Percentiles rank a stretch among this genome's conserved stretches.
phyloP scores from a whole-genome alignment of 2,797 vertebrate genomes.

The Chaetophractus vellerosus region DNA sequence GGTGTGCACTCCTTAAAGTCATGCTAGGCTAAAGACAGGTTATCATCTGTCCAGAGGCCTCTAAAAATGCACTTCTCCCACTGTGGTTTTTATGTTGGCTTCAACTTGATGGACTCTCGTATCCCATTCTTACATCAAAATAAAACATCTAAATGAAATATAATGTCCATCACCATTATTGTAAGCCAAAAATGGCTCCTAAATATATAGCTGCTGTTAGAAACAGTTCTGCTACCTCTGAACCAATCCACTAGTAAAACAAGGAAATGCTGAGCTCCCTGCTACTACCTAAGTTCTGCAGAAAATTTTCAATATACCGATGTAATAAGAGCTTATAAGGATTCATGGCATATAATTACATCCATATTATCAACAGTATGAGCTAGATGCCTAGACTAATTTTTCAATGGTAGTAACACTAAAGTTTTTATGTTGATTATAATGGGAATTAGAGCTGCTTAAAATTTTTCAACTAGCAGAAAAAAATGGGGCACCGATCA shows the following conservation, averaged over 20 bases:
- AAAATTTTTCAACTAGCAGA: neutral
- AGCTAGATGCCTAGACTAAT: constrained; percentile 1
- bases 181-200: neutral
- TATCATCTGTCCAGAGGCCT: neutral
- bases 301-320: neutral
- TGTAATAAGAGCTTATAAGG: neutral
- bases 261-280: neutral
- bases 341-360: neutral
- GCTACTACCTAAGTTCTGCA: neutral
- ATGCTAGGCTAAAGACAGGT: neutral
- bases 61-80: neutral
- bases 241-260: neutral
- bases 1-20: neutral
- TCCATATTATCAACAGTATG: neutral
- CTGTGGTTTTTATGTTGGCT: neutral
- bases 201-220: neutral
- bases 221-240: neutral
- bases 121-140: constrained; percentile 1
- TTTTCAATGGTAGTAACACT: neutral
- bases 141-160: neutral
- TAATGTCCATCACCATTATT: neutral
- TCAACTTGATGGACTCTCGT: neutral
- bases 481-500: neutral
- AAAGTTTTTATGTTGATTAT: neutral
- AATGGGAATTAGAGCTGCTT: constrained; percentile 26